phyloP scores from a whole-genome alignment of 2,888 invertebrate species.

The Auanema sp. region DNA sequence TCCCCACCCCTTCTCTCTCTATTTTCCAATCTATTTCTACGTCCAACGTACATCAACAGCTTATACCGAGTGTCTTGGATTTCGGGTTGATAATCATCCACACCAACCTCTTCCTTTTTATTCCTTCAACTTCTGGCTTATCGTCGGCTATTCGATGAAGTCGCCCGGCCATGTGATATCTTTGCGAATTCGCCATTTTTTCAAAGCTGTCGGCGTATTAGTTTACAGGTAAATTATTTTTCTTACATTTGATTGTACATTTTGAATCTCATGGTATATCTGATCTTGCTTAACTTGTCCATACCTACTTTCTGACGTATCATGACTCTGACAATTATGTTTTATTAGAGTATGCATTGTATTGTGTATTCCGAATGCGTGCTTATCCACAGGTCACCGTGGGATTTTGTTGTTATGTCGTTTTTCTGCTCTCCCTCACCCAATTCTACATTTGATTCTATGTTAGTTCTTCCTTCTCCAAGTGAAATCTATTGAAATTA shows the following conservation, averaged over 20 bases:
- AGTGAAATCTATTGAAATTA: too few relatives aligned
- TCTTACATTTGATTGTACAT: neutral
- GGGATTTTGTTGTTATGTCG: too few relatives aligned
- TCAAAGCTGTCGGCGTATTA: constrained; percentile 39
- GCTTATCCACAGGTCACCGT: too few relatives aligned
- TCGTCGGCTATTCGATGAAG: constrained; percentile 29
- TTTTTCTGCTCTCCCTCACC: too few relatives aligned
- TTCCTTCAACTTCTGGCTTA: constrained; percentile 1
- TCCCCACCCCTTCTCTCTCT: constrained; percentile 1
- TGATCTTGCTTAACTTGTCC: neutral
- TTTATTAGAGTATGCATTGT: neutral
- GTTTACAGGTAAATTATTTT: constrained; percentile 43
- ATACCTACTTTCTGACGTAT: neutral
- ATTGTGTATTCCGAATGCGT: too few relatives aligned
- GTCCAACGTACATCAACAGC: neutral
- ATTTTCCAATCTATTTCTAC: neutral
- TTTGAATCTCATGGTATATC: constrained; percentile 3
- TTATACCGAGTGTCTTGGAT: constrained; percentile 1
- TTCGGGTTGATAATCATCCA: constrained; percentile 1
- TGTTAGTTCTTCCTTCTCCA: too few relatives aligned
- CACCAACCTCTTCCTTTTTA: constrained; percentile 4
- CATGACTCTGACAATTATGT: constrained; percentile 1
- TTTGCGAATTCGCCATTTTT: constrained; percentile 43
- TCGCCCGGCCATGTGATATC: constrained; percentile 50
- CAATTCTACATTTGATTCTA: too few relatives aligned